Base-by-base conservation (phyloP, 2,797 vertebrate genomes). In the Schizopygopsis pylzovi region DNA sequence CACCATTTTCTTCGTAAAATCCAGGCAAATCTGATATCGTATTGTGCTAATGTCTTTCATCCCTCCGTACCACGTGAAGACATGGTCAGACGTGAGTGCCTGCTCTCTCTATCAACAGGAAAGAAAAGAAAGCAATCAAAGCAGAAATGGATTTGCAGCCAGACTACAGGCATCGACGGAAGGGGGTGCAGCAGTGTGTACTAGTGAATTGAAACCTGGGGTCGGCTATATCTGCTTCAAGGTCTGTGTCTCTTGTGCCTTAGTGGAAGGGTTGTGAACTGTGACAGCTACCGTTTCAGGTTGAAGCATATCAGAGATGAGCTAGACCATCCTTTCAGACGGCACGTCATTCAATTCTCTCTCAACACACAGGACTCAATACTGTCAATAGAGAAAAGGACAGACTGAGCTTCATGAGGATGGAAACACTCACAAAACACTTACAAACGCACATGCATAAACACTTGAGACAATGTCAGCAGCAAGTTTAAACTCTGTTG, bases 61-160 rank as follows among this genome's bases (percentile, higher is more conserved):
- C 72, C 47, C 71, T 71, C 25, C 0, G 1, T 39, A 49, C 68
- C 70, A 85, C 33, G 22, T 85, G 68, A 79, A 61, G 22, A 49
- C 33, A 1, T 45, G 54, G 87, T 45, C 45, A 70, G 77, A 86
- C 45, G 54, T 49, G 71, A 88, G 85, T 82, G 28, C 73, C 84
- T 56, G 84, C 77, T 81, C 80, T 77, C 83, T 87, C 87, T 85
- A 63, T 49, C 79, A 87, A 71, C 79, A 84, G 65, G 47, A 89
- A 88, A 92, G 88, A 90, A 91, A 80, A 90, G 90, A 92, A 92
- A 91, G 88, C 88, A 94, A 94, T 94, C 90, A 93, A 90, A 87
- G 82, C 82, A 87, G 87, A 92, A 91, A 91, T 86, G 83, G 86
- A 87, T 92, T 91, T 89, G 86, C 67, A 88, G 87, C 47, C 71